Evolutionary conservation across 2,888 invertebrate genomes (phyloP), one percentile per base, ranked within the genome.

Genomic region (Xylophagus ater): DNA sequence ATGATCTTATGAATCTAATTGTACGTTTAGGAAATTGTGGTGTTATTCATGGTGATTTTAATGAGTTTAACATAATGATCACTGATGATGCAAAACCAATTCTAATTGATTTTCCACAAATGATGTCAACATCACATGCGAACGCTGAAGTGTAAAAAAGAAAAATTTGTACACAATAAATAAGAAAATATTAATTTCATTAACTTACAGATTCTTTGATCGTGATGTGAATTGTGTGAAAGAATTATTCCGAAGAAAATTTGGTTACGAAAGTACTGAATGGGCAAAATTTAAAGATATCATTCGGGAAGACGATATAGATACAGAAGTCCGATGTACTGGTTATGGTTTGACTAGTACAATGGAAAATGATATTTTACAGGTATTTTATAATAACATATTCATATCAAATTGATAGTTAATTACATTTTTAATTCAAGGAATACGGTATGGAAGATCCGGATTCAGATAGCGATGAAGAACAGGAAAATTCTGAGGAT

Each of bases 21-120:
- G 80, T 96, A 1, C 74, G 78, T 26, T 73, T 99, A 37, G 98
- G 85, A 17, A 85, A 88, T 67, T 81, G 86, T 54, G 98, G 98
- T 0, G 88, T 99, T 3, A 97, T 99, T 51, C 98, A 98, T 61
- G 89, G 96, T 0, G 98, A 98, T 70, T 98, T 96, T 62, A 98
- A 99, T 59, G 98, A 98, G 67, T 98, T 99, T 65, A 98, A 98
- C 63, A 77, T 99, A 45, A 89, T 99, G 82, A 70, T 88, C 2
- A 74, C 77, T 24, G 74, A 79, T 37, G 81, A 83, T 0, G 78
- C 80, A 13, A 81, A 81, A 47, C 83, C 92, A 0, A 68, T 90
- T 33, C 69, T 98, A 49, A 96, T 97, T 45, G 98, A 99, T 69
- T 98, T 98, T 62, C 98, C 98, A 0, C 98, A 98, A 70, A 98